A percentile compares a stretch with the other conserved stretches of the same genome.
Evolutionary conservation across 2,113 vertebrate species (phyloP).

Genomic region (Pituophis catenifer): DNA sequence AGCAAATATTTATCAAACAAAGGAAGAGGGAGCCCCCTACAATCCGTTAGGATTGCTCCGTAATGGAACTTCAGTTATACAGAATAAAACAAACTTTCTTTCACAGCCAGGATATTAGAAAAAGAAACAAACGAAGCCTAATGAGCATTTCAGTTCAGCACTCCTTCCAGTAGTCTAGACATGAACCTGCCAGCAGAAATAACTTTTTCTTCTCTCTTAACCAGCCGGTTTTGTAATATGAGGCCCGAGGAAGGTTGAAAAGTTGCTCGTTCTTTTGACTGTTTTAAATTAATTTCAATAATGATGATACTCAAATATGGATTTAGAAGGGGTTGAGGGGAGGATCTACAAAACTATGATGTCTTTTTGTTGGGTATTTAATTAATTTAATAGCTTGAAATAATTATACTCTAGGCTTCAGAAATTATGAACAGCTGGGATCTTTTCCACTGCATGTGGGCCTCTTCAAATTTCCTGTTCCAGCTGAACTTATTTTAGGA

Average conservation of each 20-base stretch:
- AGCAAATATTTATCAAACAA: slow-evolving; percentile 25
- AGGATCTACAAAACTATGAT: background rate
- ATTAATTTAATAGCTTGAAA: background rate
- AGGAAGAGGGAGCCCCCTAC: background rate
- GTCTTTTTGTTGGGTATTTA: background rate
- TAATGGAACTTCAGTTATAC: background rate
- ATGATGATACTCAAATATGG: background rate
- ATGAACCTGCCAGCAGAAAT: background rate
- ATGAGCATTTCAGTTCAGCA: fast-evolving
- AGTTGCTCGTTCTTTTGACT: background rate
- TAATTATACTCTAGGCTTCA: background rate
- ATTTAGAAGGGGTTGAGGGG: no score
- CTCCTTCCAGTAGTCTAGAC: background rate
- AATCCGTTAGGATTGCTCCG: background rate
- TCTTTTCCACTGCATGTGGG: background rate
- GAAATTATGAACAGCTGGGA: background rate
- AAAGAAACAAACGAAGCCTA: background rate
- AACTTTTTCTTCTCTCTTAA: background rate
- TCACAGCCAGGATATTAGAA: background rate
- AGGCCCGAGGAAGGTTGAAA: background rate
- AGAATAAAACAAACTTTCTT: background rate
- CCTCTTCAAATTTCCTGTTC: background rate
- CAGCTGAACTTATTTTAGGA: background rate
- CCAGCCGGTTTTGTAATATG: background rate
- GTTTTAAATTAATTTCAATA: background rate